phyloP scores from a whole-genome alignment of 2,888 invertebrate species.

The Chymomyza caudatula region DNA sequence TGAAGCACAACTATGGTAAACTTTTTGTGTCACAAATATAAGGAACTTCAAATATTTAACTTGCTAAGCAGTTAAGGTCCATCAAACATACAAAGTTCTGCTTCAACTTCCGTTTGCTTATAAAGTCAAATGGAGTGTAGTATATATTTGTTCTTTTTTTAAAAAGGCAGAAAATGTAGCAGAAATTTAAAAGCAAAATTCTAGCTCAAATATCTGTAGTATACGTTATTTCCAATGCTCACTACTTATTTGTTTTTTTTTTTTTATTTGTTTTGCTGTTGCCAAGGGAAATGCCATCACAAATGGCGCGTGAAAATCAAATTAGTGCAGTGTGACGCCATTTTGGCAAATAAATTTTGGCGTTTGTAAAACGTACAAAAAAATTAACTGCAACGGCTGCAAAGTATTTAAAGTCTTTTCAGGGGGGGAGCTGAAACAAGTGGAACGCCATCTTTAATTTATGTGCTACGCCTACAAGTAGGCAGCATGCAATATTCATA shows the following conservation, averaged over 20 bases:
- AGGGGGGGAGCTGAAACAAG: slow-evolving; percentile 7
- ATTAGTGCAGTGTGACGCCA: slow-evolving; percentile 58
- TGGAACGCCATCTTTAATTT: slow-evolving; percentile 46
- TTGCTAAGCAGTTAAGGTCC: not conserved
- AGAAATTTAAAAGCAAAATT: slow-evolving; percentile 1
- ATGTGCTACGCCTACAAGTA: slow-evolving; percentile 45
- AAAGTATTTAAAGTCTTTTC: slow-evolving; percentile 3
- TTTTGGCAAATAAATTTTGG: slow-evolving; percentile 17
- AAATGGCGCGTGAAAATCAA: slow-evolving; percentile 67
- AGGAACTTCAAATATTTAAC: not conserved
- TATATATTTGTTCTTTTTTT: not conserved
- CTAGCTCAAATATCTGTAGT: slow-evolving; percentile 58
- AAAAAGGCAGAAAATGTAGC: not conserved
- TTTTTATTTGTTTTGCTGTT: slow-evolving; percentile 17
- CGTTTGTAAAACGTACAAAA: not conserved
- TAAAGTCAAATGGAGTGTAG: not conserved
- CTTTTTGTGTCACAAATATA: not conserved
- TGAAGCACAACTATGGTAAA: not conserved
- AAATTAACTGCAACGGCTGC: not conserved
- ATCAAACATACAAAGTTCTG: not conserved
- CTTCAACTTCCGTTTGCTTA: not conserved
- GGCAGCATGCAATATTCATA: slow-evolving; percentile 37
- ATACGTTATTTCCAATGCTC: slow-evolving; percentile 49
- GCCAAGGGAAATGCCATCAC: slow-evolving; percentile 36
- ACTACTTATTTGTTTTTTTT: slow-evolving; percentile 32